Percentiles rank a stretch among this genome's conserved stretches.
Evolutionary conservation across 2,797 vertebrate genomes (phyloP).

Genomic region (Hoplostethus atlanticus): DNA sequence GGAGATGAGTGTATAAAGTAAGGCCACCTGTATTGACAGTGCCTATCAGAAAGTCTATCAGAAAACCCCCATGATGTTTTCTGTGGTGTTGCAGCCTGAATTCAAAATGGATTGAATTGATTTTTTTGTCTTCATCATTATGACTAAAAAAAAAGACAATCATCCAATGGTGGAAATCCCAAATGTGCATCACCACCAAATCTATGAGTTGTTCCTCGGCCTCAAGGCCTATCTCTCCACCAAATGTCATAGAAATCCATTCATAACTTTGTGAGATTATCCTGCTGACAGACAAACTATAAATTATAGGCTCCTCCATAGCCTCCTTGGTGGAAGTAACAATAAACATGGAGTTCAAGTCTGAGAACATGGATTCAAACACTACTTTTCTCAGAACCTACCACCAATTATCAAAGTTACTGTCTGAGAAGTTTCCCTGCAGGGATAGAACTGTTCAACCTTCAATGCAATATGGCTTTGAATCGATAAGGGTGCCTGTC

Average conservation of each 20-base stretch:
- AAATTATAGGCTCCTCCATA: too few species aligned
- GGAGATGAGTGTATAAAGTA: constrained; percentile 3
- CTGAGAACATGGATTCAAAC: neutral
- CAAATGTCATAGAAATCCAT: too few species aligned
- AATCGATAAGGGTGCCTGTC: neutral
- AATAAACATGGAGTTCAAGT: neutral
- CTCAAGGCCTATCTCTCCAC: too few species aligned
- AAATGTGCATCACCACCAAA: too few species aligned
- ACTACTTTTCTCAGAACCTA: neutral
- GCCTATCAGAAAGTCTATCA: neutral
- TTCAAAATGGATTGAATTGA: neutral
- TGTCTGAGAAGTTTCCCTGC: neutral
- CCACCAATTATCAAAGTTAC: neutral
- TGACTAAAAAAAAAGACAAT: too few species aligned
- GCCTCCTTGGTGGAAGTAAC: too few species aligned
- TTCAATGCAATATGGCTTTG: neutral
- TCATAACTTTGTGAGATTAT: too few species aligned
- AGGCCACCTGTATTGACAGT: neutral
- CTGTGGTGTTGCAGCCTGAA: neutral
- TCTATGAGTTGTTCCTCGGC: too few species aligned
- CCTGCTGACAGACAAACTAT: too few species aligned
- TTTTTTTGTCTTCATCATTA: too few species aligned
- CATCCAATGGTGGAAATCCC: too few species aligned
- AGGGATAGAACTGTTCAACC: neutral
- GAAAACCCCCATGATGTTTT: neutral